Conservation (phyloP, 2,113 vertebrate species). For the Alligator sinensis region DNA sequence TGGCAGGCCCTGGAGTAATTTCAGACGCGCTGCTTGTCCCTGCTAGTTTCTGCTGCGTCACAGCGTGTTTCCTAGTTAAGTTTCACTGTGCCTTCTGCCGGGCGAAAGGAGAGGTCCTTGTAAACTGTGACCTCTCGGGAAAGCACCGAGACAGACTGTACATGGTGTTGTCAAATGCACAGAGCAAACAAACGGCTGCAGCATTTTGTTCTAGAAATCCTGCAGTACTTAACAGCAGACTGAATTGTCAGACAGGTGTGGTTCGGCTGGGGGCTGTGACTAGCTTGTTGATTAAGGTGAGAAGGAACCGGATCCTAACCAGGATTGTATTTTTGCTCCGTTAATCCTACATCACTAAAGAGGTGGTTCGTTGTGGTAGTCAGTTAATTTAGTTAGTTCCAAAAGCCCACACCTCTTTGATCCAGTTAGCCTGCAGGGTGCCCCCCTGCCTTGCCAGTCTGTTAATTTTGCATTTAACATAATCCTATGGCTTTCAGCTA, state of each 20-base stretch:
- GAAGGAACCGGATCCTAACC: neutral
- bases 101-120: neutral
- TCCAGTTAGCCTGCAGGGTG: too few species aligned
- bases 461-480: too few species aligned
- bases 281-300: neutral
- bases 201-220: neutral
- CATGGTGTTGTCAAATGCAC: neutral
- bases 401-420: too few species aligned
- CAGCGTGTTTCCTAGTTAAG: neutral
- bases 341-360: neutral
- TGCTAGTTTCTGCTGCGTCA: neutral
- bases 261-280: neutral
- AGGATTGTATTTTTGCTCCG: too few species aligned
- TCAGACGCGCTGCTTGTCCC: neutral
- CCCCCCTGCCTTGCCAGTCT: too few species aligned
- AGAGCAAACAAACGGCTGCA: neutral
- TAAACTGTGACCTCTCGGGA: neutral
- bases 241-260: neutral
- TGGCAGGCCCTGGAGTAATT: neutral
- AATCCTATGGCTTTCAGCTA: too few species aligned
- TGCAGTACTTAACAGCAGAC: neutral
- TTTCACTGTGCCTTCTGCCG: neutral
- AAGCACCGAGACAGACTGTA: neutral
- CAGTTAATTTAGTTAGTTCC: too few species aligned
- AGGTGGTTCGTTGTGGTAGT: too few species aligned